Evolutionary conservation across 1,140 invertebrate species (phyloP).

Genomic region (Polypedilum pembai): DNA sequence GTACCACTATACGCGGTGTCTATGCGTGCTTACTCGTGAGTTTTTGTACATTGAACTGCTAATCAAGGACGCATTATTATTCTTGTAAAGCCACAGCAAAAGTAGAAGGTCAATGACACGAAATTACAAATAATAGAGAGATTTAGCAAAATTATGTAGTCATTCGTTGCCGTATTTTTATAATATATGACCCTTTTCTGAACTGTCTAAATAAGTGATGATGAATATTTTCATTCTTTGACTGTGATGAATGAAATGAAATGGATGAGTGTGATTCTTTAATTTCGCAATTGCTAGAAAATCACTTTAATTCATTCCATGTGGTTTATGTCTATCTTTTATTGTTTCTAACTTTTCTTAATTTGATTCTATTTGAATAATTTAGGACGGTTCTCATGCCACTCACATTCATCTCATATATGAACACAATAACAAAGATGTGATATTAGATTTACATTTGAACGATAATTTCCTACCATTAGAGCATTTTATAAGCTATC

Average conservation of each 20-base stretch:
- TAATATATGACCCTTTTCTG: too few relatives aligned
- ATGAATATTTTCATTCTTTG: too few relatives aligned
- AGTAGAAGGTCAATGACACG: constrained; percentile 36
- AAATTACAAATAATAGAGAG: not conserved
- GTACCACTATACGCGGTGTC: not conserved
- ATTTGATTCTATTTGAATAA: not conserved
- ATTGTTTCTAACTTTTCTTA: too few relatives aligned
- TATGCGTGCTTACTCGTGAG: not conserved
- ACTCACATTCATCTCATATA: constrained; percentile 60
- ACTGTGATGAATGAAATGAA: too few relatives aligned
- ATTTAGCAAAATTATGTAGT: too few relatives aligned
- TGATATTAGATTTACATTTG: constrained; percentile 64
- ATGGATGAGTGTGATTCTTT: too few relatives aligned
- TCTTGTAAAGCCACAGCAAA: too few relatives aligned
- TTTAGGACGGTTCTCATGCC: constrained; percentile 50
- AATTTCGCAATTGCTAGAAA: too few relatives aligned
- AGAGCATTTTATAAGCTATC: constrained; percentile 64
- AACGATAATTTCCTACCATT: constrained; percentile 68
- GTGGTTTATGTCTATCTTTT: too few relatives aligned
- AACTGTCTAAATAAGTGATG: too few relatives aligned
- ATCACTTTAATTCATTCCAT: too few relatives aligned
- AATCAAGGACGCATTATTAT: constrained; percentile 33
- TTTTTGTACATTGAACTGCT: constrained; percentile 25
- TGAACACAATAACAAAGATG: constrained; percentile 55
- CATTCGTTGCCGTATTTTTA: too few relatives aligned